Percentiles rank a stretch among this genome's conserved stretches.
Conservation (phyloP, 2,888 invertebrate genomes). For the Busseola fusca region DNA sequence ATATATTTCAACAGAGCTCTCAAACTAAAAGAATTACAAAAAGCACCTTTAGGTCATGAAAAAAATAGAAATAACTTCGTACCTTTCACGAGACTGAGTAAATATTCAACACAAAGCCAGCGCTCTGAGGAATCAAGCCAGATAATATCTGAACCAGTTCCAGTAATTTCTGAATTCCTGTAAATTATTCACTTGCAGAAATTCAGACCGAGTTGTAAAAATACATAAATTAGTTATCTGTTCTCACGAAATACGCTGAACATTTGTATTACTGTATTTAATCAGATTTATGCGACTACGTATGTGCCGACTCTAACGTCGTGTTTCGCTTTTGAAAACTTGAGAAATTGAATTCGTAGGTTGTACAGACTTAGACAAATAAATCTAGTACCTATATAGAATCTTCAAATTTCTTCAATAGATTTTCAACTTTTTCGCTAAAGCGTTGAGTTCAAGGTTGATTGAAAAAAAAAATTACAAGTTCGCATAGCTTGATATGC, state of each 20-base stretch:
- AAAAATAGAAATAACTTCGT: slow-evolving; percentile 11
- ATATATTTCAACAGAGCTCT: neutral
- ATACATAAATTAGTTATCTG: slow-evolving; percentile 38
- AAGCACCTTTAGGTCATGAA: neutral
- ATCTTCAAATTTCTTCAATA: too few relatives aligned
- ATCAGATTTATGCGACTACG: neutral
- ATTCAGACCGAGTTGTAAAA: slow-evolving; percentile 46
- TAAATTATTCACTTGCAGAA: slow-evolving; percentile 50
- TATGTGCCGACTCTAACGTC: neutral
- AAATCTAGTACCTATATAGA: too few relatives aligned
- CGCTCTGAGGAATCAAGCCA: slow-evolving; percentile 41
- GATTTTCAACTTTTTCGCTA: too few relatives aligned
- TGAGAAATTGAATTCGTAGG: neutral
- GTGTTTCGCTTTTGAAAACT: neutral
- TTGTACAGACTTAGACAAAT: too few relatives aligned
- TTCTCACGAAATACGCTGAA: slow-evolving; percentile 27
- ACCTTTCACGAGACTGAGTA: slow-evolving; percentile 16
- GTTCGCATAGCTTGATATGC: too few relatives aligned
- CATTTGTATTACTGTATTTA: slow-evolving; percentile 30
- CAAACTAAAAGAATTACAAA: neutral
- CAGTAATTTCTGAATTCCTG: slow-evolving; percentile 52
- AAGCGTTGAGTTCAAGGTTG: too few relatives aligned
- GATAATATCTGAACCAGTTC: slow-evolving; percentile 58
- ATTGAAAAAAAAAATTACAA: too few relatives aligned
- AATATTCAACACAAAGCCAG: slow-evolving; percentile 51